Evolutionary conservation across 2,888 invertebrate species (phyloP).

Genomic region (Autographa gamma): DNA sequence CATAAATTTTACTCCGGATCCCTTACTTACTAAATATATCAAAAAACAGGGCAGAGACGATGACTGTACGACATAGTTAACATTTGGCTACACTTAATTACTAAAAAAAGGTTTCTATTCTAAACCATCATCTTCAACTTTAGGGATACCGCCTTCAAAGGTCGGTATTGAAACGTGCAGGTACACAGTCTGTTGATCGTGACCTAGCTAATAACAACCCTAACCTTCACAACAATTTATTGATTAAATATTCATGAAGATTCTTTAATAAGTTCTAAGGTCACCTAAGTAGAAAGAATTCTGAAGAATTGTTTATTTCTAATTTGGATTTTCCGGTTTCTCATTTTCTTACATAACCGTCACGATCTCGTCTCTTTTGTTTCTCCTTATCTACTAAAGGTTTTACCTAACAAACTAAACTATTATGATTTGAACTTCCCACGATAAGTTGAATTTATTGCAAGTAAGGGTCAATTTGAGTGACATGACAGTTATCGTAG

Average conservation of each 20-base stretch:
- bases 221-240: slow-evolving; percentile 1
- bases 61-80: too few relatives aligned
- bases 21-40: too few relatives aligned
- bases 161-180: background rate
- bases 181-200: background rate
- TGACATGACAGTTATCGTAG: background rate
- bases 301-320: too few relatives aligned
- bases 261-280: background rate
- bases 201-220: slow-evolving; percentile 4
- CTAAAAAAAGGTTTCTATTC: too few relatives aligned
- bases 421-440: background rate
- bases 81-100: too few relatives aligned
- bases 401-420: background rate
- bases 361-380: background rate
- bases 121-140: too few relatives aligned
- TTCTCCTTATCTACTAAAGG: background rate
- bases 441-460: background rate
- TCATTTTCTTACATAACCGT: too few relatives aligned
- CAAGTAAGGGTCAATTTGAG: background rate
- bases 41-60: too few relatives aligned
- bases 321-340: too few relatives aligned
- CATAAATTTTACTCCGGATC: too few relatives aligned
- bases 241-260: background rate
- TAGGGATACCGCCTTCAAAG: too few relatives aligned
- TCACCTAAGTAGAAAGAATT: background rate